Evolutionary conservation across 2,113 vertebrate species (phyloP).

Genomic region (Leucoraja erinaceus): DNA sequence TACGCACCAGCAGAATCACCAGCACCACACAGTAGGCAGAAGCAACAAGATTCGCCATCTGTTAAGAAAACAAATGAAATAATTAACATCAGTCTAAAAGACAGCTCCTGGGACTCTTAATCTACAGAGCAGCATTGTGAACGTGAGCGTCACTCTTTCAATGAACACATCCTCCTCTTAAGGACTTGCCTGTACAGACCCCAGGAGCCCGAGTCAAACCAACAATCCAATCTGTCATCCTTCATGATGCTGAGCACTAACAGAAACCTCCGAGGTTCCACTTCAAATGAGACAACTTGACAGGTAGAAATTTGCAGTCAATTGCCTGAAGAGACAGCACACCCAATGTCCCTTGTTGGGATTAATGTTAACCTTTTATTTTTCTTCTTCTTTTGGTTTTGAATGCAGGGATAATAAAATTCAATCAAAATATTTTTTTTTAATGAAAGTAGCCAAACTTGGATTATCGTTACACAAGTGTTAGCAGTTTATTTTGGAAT

Average conservation of each 20-base stretch:
- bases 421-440: background rate
- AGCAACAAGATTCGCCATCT: slow-evolving; percentile 89
- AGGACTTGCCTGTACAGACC: background rate
- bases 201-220: background rate
- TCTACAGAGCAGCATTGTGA: background rate
- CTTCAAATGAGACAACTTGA: slow-evolving; percentile 14
- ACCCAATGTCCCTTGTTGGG: background rate
- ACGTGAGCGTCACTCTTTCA: background rate
- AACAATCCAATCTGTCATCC: slow-evolving; percentile 12
- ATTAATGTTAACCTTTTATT: background rate
- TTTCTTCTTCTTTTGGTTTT: background rate
- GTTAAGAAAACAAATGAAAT: slow-evolving; percentile 52
- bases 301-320: slow-evolving; percentile 19
- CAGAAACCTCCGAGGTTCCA: background rate
- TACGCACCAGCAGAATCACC: slow-evolving; percentile 77
- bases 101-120: background rate
- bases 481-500: background rate
- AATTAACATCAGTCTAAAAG: slow-evolving; percentile 30
- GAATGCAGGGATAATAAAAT: slow-evolving; percentile 2
- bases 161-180: background rate
- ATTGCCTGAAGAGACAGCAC: background rate
- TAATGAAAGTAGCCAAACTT: background rate
- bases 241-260: background rate
- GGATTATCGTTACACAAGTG: background rate
- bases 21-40: slow-evolving; percentile 84